phyloP scores from a whole-genome alignment of 2,797 vertebrate species.

The Mallotus villosus region DNA sequence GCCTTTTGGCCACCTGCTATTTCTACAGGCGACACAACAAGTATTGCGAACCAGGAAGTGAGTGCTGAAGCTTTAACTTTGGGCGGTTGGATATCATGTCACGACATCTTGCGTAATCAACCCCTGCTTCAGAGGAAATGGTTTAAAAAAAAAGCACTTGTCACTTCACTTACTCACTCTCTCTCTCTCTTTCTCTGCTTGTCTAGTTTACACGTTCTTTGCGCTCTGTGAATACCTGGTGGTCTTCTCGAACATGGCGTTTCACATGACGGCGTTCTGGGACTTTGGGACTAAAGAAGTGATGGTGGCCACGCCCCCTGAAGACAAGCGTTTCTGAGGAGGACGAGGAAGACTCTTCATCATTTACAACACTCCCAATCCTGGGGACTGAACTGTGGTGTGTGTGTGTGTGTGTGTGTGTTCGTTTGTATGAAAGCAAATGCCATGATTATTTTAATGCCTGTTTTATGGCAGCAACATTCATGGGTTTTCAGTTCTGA shows the following conservation, averaged over 20 bases:
- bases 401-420: not conserved
- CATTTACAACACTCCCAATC: not conserved
- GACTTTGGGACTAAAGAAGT: slow-evolving; percentile 91
- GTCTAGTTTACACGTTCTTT: slow-evolving; percentile 88
- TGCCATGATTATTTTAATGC: slow-evolving; percentile 7
- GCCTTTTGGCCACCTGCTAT: slow-evolving; percentile 71
- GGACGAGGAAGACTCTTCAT: not conserved
- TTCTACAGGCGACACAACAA: slow-evolving; percentile 90
- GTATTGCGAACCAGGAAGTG: slow-evolving; percentile 85
- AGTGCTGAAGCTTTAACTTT: slow-evolving; percentile 32
- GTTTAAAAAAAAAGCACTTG: not conserved
- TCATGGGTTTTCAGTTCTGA: not conserved
- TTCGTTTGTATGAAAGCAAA: slow-evolving; percentile 1
- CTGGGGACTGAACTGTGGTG: not conserved
- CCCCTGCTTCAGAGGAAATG: not conserved
- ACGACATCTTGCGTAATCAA: slow-evolving; percentile 7
- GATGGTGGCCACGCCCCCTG: slow-evolving; percentile 80
- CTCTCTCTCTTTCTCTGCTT: not conserved
- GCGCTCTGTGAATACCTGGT: slow-evolving; percentile 91
- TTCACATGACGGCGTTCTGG: slow-evolving; percentile 94
- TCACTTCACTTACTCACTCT: not conserved
- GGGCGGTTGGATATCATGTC: not conserved
- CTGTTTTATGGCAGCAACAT: slow-evolving; percentile 5
- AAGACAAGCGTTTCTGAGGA: slow-evolving; percentile 86
- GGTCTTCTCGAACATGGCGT: slow-evolving; percentile 95